Evolutionary conservation across 2,888 invertebrate genomes (phyloP).

Genomic region (Metalampra italica): DNA sequence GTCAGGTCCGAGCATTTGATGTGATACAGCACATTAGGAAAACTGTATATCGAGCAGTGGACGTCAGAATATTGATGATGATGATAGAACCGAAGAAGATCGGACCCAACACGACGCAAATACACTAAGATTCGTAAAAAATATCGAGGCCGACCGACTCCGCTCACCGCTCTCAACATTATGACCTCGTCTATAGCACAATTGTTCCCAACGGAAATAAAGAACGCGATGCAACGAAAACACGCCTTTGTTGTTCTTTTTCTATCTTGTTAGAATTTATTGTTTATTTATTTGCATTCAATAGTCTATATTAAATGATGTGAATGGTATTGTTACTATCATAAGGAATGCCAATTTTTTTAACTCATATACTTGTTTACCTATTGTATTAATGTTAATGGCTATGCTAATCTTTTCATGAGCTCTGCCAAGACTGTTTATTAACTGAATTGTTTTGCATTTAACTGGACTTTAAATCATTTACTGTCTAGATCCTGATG

Average conservation of each 20-base stretch:
- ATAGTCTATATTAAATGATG: constrained; percentile 5
- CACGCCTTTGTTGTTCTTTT: constrained; percentile 26
- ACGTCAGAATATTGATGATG: too few species aligned
- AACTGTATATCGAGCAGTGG: too few species aligned
- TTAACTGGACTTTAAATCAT: too few species aligned
- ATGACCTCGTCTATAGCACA: constrained; percentile 27
- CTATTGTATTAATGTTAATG: too few species aligned
- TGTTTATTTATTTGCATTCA: constrained; percentile 37
- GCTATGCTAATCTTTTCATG: too few species aligned
- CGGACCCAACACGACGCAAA: constrained; percentile 1
- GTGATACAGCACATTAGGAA: too few species aligned
- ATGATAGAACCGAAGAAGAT: too few species aligned
- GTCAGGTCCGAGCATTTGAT: too few species aligned
- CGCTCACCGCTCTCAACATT: constrained; percentile 27
- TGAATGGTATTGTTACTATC: background rate
- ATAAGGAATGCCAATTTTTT: background rate
- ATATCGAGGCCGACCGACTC: constrained; percentile 21
- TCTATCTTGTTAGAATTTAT: constrained; percentile 21
- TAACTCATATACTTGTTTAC: background rate
- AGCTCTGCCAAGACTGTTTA: too few species aligned
- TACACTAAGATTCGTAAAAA: constrained; percentile 13
- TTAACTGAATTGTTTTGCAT: too few species aligned
- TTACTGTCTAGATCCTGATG: too few species aligned
- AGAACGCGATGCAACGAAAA: constrained; percentile 18
- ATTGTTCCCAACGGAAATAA: constrained; percentile 22